Percentiles rank a stretch among this genome's conserved stretches.
These are phyloP conservation scores for Maconellicoccus hirsutus DNA, from an alignment of 1,140 invertebrate species.

Conservation along the genomic window DNA sequence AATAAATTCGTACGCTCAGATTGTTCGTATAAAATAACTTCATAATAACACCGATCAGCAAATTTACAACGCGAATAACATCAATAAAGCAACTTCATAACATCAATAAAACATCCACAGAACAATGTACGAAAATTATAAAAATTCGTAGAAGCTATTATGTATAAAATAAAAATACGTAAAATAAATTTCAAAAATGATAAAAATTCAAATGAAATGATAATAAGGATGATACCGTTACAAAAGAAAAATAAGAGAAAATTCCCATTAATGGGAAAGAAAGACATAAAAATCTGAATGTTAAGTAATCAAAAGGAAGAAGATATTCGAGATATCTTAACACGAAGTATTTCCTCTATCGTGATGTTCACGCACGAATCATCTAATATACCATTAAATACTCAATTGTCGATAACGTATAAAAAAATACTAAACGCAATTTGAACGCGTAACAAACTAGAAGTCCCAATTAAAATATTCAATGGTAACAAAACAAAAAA, in stretches of 20 bases:
- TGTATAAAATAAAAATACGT: neutral
- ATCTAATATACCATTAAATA: neutral
- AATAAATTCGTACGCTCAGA: no score
- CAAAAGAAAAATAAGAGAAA: neutral
- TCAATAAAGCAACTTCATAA: neutral
- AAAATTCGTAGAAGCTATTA: neutral
- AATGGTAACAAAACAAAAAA: constrained; percentile 6
- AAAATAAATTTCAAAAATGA: neutral
- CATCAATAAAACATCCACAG: no score
- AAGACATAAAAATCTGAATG: constrained; percentile 9
- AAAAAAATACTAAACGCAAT: neutral
- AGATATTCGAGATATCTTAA: neutral
- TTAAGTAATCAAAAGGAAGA: constrained; percentile 4
- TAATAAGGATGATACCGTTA: neutral
- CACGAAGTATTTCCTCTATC: neutral
- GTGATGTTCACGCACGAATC: neutral
- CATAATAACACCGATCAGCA: neutral
- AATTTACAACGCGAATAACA: neutral
- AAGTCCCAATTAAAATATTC: neutral
- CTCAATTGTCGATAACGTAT: neutral
- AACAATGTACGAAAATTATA: no score
- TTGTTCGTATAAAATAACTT: no score
- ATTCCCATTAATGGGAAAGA: neutral
- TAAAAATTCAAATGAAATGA: no score
- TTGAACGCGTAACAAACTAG: neutral